Base-by-base conservation (phyloP, 2,888 invertebrate species). In the Callosobruchus maculatus region DNA sequence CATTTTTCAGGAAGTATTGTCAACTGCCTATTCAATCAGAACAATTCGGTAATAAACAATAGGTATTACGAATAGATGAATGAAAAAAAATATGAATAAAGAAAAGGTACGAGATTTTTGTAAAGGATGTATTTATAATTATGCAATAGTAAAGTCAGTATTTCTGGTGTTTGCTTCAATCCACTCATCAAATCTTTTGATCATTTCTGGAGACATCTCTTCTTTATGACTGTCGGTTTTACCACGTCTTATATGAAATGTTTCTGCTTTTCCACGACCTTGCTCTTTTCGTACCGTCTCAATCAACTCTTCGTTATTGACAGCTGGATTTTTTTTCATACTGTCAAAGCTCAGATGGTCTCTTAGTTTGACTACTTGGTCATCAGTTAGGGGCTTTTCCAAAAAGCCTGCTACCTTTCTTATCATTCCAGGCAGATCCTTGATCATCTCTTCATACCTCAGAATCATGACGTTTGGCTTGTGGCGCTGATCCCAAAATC, bases 271-370 rank as follows among this genome's bases (percentile, higher is more conserved):
- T 13, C 83, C 80, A 13, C 83, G 84, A 21, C 86, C 78, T n/a
- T 85, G 84, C 75, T 82, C 82, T 75, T 84, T 85, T 76, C 83
- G 85, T 72, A 85, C 85, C 26, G 86, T 75, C 74, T 82, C 82
- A 0, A 86, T 79, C 3, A 77, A 81, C 2, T 83, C 82, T 79
- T 90, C 89, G 77, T 88, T 88, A 83, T 92, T 91, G 0, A 90
- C 89, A 26, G 89, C 86, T 0, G 88, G 86, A 83, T 92, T 92
- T 0, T 86, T 83, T 79, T 89, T 90, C 92, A 92, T 92, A 30
- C 78, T 82, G 71, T 83, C 82, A 71, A 84, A 85, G 78, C 83
- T 84, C 31, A 85, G 76, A 77, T 84, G 84, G 67, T 81, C 71
- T 5, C 77, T 77, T 67, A 85, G 78, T 70, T 75, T 76, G 2